Conservation (phyloP, 2,888 invertebrate species). For the Synergus laeviventris region DNA sequence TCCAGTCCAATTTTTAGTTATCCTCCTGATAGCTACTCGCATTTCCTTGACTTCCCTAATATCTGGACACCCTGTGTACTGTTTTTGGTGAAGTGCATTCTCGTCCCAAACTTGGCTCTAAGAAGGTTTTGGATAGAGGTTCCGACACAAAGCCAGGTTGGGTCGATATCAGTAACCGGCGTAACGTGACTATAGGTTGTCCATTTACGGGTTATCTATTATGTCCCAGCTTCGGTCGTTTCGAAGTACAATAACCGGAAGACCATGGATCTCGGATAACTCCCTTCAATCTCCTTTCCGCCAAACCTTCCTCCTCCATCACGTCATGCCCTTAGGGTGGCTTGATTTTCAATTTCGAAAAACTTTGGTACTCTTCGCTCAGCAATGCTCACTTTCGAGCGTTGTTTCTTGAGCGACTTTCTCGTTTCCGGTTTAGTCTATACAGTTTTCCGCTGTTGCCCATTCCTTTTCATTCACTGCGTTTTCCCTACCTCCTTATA, state of each 20-base stretch:
- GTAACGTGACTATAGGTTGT: background rate
- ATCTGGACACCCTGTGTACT: no score
- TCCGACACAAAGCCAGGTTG: background rate
- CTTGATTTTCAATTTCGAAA: constrained; percentile 9
- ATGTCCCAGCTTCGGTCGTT: constrained; percentile 6
- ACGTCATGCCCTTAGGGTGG: background rate
- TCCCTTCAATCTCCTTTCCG: background rate
- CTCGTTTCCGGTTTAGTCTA: no score
- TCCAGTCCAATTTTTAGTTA: no score
- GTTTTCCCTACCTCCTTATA: no score
- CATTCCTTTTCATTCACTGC: no score
- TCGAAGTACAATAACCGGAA: constrained; percentile 4
- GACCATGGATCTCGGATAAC: constrained; percentile 10
- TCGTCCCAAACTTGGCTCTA: background rate
- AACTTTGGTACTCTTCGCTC: background rate
- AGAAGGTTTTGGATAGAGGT: constrained; percentile 4
- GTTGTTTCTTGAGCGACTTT: background rate
- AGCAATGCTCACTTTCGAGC: background rate
- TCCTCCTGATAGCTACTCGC: no score
- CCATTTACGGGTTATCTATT: constrained; percentile 2
- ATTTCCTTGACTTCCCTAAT: no score
- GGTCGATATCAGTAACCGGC: background rate
- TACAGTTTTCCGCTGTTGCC: no score
- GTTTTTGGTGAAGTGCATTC: background rate
- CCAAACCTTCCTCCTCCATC: background rate